Evolutionary conservation across 1,140 invertebrate genomes (phyloP), one percentile per base, ranked within the genome.

Genomic region (Rhopalosiphum padi): DNA sequence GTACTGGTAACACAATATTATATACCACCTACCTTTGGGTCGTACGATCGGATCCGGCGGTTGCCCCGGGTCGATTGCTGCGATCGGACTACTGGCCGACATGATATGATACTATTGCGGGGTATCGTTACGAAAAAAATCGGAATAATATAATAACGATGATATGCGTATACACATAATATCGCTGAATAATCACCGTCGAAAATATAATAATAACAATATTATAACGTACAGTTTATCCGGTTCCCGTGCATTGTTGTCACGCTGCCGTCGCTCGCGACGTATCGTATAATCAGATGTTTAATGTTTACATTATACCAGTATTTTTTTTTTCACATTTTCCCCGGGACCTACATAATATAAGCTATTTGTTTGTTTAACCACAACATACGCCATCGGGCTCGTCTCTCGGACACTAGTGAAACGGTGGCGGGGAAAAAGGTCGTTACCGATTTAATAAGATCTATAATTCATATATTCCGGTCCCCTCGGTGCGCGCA

Each of bases 401-500:
- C 87, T 46, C 46, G 85, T 30, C 43, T 46, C 85, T 77, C 60
- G 60, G 60, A 77, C 60, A 77, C 60, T 23, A 77, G 60, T 18
- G 60, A 77, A 77, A 77, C 60, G 51, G 55, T 18, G 53, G 89
- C 46, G 48, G 53, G 89, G 51, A 90, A 41, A 91, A 92, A 82
- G 91, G 91, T 92, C 91, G 91, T 92, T 92, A 92, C 91, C 91
- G 91, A 92, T 92, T 92, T 92, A 92, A 92, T 92, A 92, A 92
- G 91, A 92, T 92, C 91, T 92, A 92, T 92, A 92, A 92, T 83
- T 92, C 68, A 91, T 91, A 77, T 85, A 85, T 85, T 51, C n/a
- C 60, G 60, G n/a, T 35, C 46, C 91, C 46, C 60, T 77, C n/a
- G 60, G 60, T 77, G 60, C 60, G 60, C 25, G 0, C 60, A 68